Evolutionary conservation across 1,140 invertebrate species (phyloP), one percentile per base, ranked within the genome.

Genomic region (Camponotus pennsylvanicus): DNA sequence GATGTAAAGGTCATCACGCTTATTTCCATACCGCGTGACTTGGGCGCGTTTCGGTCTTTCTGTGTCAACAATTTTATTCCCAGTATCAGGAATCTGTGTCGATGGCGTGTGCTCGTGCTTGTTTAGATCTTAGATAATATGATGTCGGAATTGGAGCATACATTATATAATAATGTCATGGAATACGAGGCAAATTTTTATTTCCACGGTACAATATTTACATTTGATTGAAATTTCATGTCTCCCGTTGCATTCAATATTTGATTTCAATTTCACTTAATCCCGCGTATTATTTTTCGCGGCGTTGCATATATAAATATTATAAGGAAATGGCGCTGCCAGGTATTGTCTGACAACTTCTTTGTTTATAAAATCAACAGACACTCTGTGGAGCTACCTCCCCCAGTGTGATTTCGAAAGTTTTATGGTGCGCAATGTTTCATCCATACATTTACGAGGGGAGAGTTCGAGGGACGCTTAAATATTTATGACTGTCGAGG

Each of bases 401-500:
- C 5, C 64, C 7, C 55, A 34, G n/a, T 63, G 55, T 83, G 79
- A 83, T 75, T 83, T 83, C 69, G n/a, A 83, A 83, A 83, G 69
- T 83, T 83, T 83, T 55, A 73, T 61, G 70, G 69, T 40, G 79
- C 69, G 55, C 79, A 75, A 83, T 83, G 79, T 83, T 83, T 75
- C 55, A 75, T 83, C 79, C 79, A 83, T 73, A 73, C 69, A 83
- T 83, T 83, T 83, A 83, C 69, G 79, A 79, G 40, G 21, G 27
- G 67, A n/a, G 40, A 49, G 69, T 73, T 82, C 55, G 40, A 49
- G 69, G 49, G 49, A 9, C 42, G 79, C 40, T 83, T 83, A 83
- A 83, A 83, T 83, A 83, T 83, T 83, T 83, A 83, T 83, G 69
- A 83, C 69, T 40, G 79, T 83, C 67, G 79, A 82, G 79, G 9